Conservation (phyloP, 2,113 vertebrate species). For the Toxotes jaculatrix region DNA sequence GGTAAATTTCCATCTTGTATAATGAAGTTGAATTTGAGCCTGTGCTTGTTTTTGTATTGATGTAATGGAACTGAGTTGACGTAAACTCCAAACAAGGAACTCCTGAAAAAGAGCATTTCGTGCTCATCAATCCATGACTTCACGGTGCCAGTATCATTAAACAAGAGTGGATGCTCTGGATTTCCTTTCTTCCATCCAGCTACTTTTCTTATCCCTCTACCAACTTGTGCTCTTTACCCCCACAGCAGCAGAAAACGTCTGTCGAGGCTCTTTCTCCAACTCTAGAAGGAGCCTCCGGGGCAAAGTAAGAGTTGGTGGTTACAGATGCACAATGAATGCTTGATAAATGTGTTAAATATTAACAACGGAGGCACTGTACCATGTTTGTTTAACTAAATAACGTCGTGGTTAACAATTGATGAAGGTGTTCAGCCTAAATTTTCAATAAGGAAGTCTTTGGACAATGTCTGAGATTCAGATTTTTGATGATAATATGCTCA, state of each 20-base stretch:
- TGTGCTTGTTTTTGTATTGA: neutral
- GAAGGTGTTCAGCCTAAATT: neutral
- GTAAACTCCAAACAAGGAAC: neutral
- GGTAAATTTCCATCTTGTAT: neutral
- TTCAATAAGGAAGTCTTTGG: neutral
- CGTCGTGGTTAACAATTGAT: neutral
- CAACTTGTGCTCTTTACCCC: conserved; percentile 29
- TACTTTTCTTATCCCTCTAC: conserved; percentile 19
- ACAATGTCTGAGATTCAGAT: neutral
- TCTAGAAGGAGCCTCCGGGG: conserved; percentile 59
- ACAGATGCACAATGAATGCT: conserved; percentile 1
- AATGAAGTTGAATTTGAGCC: no score
- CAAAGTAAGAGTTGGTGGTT: conserved; percentile 72
- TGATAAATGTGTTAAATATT: neutral
- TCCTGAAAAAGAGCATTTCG: neutral
- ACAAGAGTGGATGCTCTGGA: neutral
- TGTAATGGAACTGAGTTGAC: neutral
- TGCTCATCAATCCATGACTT: neutral
- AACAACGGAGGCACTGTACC: conserved; percentile 18
- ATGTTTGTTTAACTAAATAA: neutral
- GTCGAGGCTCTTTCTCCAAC: conserved; percentile 67
- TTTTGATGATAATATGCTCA: neutral
- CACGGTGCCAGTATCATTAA: neutral
- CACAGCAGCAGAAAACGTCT: conserved; percentile 60
- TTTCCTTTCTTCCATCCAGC: neutral